Percentiles rank a stretch among this genome's conserved stretches.
Evolutionary conservation across 2,888 invertebrate species (phyloP).

Genomic region (Atethmia centrago): DNA sequence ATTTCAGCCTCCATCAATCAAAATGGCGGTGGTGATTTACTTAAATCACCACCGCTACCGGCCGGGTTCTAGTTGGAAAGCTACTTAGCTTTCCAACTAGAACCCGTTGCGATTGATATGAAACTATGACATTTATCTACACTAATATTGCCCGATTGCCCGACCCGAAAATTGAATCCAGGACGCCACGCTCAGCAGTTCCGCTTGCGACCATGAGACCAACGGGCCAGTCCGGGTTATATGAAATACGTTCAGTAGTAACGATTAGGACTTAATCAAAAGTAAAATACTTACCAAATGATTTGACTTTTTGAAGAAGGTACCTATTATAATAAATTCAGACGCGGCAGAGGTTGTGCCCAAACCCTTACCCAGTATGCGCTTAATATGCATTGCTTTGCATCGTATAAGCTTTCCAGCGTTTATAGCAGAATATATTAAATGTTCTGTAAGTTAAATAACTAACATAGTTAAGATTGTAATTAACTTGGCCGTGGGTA

Average conservation of each 20-base stretch:
- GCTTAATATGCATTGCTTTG: conserved; percentile 72
- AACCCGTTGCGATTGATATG: not conserved
- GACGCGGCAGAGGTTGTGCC: conserved; percentile 17
- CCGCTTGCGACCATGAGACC: too few species aligned
- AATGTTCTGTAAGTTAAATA: conserved; percentile 49
- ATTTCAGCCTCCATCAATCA: too few species aligned
- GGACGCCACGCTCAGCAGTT: too few species aligned
- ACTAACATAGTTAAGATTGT: conserved; percentile 41
- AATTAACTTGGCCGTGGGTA: conserved; percentile 35
- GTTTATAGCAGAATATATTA: conserved; percentile 58
- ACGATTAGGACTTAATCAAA: not conserved
- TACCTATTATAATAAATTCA: not conserved
- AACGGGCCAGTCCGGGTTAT: too few species aligned
- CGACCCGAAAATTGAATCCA: too few species aligned
- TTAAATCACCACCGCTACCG: too few species aligned
- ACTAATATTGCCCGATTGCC: too few species aligned
- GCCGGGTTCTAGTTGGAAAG: too few species aligned
- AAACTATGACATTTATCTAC: not conserved
- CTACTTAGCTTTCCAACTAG: not conserved
- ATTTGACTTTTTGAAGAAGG: not conserved
- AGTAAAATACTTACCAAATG: not conserved
- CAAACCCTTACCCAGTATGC: conserved; percentile 47
- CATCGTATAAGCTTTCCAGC: conserved; percentile 53
- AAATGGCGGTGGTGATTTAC: too few species aligned
- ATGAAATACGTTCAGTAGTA: not conserved